Base-by-base conservation (phyloP, 2,113 vertebrate species). In the Petrocephalus zakoni region DNA sequence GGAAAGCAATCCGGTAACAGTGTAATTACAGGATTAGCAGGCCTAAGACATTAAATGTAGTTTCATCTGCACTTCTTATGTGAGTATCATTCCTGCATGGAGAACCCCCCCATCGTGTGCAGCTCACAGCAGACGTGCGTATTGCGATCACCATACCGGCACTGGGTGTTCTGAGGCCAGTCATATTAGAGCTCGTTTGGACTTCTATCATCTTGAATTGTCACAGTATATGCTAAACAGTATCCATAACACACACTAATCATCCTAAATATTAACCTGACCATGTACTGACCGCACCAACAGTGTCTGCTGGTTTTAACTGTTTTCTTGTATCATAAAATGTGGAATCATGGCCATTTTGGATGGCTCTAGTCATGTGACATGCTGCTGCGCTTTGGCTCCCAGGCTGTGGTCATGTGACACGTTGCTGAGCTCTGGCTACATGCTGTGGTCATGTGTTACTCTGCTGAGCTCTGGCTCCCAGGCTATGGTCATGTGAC, bases 21-120 rank as follows among this genome's bases (percentile, higher is more conserved):
- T 91, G 90, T 91, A 91, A 91, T 91, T 90, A 90, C 61, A 64
- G 91, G 88, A 90, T 92, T 90, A 90, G 87, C 72, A 56, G 53
- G 85, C 82, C 89, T 83, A 29, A 55, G 61, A 90, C 51, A 87
- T 85, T 85, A 72, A 51, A 88, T 82, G 88, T 90, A 10, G 22
- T 42, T 87, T 75, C 34, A 83, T 64, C 52, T 58, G 75, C 56
- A 42, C n/a, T 88, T 89, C 53, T 88, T 68, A 49, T 72, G 88
- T 89, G 86, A 52, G 64, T n/a, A 37, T 87, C 89, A 89, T 91
- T 91, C 87, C n/a, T 46, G 47, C 42, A 83, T 81, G 90, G 86
- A 49, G 17, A 51, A 7, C 61, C 61, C 25, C 68, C 81, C 58
- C 86, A 29, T 17, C 6, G 15, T 21, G 1, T 34, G 5, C 68